These are phyloP conservation scores for Pterophyllum scalare DNA, from an alignment of 2,113 vertebrate species.

Conservation along the genomic window DNA sequence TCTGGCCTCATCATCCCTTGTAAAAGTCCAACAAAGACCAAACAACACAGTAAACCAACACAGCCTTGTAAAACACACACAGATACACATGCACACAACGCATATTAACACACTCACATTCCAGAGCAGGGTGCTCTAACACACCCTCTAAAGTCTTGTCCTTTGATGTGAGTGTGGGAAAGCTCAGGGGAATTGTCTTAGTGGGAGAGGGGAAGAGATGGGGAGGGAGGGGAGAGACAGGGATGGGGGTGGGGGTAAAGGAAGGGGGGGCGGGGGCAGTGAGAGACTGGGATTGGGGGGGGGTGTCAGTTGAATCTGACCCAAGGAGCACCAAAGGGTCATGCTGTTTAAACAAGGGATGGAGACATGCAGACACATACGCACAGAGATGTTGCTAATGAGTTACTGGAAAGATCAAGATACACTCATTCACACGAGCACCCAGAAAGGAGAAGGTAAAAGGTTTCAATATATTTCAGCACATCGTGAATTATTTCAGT, in stretches of 20 bases:
- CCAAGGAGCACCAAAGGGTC: constrained; percentile 54
- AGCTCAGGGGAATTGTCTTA: constrained; percentile 78
- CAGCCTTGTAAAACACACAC: constrained; percentile 74
- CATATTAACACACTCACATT: constrained; percentile 66
- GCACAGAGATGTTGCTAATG: constrained; percentile 29
- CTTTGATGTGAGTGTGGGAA: constrained; percentile 81
- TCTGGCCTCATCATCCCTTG: constrained; percentile 67
- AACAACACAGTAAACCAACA: constrained; percentile 77
- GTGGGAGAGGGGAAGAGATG: constrained; percentile 26
- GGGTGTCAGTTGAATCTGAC: constrained; percentile 32
- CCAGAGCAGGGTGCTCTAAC: constrained; percentile 77
- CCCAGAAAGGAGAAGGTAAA: neutral
- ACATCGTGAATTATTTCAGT: neutral
- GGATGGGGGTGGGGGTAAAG: neutral
- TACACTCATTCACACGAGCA: neutral
- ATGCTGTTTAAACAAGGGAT: constrained; percentile 51
- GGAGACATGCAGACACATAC: constrained; percentile 21
- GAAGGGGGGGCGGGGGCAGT: neutral
- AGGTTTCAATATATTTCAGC: too few relatives aligned
- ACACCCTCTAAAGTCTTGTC: constrained; percentile 73
- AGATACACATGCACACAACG: constrained; percentile 43
- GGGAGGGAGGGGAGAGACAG: neutral
- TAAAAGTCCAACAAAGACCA: constrained; percentile 75
- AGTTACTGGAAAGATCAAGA: constrained; percentile 19
- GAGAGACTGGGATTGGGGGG: constrained; percentile 2